Percentiles rank a stretch among this genome's conserved stretches.
Conservation (phyloP, 2,113 vertebrate genomes). For the Lichenostomus cassidix region DNA sequence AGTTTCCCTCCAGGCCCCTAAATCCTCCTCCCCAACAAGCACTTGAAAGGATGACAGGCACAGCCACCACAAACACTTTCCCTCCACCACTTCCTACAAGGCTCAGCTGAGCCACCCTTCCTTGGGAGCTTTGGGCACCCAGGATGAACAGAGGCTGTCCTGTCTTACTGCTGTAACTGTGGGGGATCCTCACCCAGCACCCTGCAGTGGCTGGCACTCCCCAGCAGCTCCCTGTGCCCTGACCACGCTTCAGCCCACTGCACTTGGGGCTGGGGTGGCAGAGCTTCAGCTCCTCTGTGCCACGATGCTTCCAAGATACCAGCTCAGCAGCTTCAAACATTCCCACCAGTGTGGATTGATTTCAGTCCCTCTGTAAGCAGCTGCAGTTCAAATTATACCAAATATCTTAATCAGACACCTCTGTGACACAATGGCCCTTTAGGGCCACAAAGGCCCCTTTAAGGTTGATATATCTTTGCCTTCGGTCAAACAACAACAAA, state of each 20-base stretch:
- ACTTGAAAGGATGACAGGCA: accelerated
- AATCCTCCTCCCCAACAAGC: not conserved
- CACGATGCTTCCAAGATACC: not conserved
- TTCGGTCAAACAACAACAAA: not conserved
- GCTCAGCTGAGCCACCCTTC: not conserved
- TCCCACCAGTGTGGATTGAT: not conserved
- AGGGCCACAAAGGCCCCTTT: not conserved
- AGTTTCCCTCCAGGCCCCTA: not conserved
- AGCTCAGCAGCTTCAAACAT: not conserved
- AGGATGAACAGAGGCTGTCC: not conserved
- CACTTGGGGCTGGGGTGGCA: too few species aligned
- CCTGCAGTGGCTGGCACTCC: not conserved
- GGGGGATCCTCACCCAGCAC: not conserved
- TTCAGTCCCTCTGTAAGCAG: not conserved
- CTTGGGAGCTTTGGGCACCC: not conserved
- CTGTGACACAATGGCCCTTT: not conserved
- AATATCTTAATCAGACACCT: not conserved
- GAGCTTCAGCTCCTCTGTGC: not conserved
- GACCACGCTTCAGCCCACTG: not conserved
- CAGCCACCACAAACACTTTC: not conserved
- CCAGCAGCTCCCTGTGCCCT: not conserved
- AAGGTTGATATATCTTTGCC: not conserved
- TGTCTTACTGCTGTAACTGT: not conserved
- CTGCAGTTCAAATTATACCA: not conserved
- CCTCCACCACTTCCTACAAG: not conserved